These are phyloP conservation scores for Eupsittula cactorum DNA, from an alignment of 2,113 vertebrate species.

Conservation along the genomic window DNA sequence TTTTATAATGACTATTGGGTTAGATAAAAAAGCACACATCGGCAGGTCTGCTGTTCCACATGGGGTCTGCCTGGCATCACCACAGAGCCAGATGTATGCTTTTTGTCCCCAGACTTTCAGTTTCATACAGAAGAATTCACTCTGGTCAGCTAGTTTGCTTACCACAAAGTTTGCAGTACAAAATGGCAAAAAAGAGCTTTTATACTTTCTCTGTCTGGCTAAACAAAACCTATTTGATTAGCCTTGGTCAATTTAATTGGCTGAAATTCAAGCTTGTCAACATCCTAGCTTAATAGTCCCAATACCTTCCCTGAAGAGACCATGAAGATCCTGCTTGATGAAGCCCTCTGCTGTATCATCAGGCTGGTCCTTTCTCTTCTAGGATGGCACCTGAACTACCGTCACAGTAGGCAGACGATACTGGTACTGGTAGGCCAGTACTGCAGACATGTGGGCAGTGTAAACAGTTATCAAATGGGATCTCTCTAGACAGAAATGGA, in stretches of 20 bases:
- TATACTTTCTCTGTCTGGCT: not conserved
- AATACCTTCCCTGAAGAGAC: not conserved
- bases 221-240: not conserved
- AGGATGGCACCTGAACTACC: not conserved
- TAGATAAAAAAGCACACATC: not conserved
- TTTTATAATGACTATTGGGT: not conserved
- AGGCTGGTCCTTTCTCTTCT: not conserved
- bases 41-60: not conserved
- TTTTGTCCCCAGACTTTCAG: not conserved
- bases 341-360: not conserved
- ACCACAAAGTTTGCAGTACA: not conserved
- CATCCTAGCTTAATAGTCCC: not conserved
- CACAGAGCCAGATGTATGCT: accelerated
- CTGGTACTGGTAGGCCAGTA: not conserved
- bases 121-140: not conserved
- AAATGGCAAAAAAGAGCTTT: not conserved
- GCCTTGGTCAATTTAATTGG: not conserved
- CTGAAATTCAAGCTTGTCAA: not conserved
- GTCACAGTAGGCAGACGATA: accelerated
- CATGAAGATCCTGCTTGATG: not conserved
- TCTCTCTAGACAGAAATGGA: not conserved
- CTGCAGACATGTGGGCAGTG: not conserved
- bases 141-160: not conserved
- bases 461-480: not conserved
- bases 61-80: not conserved